These are phyloP conservation scores for Pseudorhombus dupliciocellatus DNA, from an alignment of 2,113 vertebrate species.

Conservation along the genomic window DNA sequence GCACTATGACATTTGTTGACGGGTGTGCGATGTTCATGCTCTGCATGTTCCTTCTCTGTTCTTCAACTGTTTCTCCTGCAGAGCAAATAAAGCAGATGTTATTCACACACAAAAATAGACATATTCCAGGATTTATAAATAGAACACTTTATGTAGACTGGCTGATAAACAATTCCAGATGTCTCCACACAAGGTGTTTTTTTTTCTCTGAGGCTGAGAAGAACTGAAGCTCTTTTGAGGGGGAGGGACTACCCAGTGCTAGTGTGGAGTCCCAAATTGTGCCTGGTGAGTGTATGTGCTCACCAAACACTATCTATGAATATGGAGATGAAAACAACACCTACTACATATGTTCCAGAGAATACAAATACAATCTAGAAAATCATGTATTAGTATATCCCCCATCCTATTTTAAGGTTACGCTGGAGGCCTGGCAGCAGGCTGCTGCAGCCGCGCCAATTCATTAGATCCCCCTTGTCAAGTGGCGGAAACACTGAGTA, in stretches of 20 bases:
- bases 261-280: background rate
- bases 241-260: background rate
- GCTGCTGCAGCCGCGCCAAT: slow-evolving; percentile 11
- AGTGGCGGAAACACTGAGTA: slow-evolving; percentile 2
- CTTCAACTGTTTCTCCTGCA: slow-evolving; percentile 86
- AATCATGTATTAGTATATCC: background rate
- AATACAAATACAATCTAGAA: background rate
- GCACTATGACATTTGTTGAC: slow-evolving; percentile 75
- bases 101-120: background rate
- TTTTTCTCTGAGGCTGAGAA: too few relatives aligned
- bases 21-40: slow-evolving; percentile 58
- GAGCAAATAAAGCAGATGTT: slow-evolving; percentile 12
- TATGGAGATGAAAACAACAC: background rate
- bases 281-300: background rate
- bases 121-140: background rate
- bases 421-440: background rate
- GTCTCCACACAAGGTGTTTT: background rate
- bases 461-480: slow-evolving; percentile 22
- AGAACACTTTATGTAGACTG: too few relatives aligned
- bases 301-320: background rate
- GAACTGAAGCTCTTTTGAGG: background rate
- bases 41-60: slow-evolving; percentile 75
- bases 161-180: background rate
- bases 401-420: slow-evolving; percentile 12
- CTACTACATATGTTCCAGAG: background rate